These are phyloP conservation scores for Eulemur mongoz DNA, from an alignment of 2,797 vertebrate genomes.

Conservation along the genomic window DNA sequence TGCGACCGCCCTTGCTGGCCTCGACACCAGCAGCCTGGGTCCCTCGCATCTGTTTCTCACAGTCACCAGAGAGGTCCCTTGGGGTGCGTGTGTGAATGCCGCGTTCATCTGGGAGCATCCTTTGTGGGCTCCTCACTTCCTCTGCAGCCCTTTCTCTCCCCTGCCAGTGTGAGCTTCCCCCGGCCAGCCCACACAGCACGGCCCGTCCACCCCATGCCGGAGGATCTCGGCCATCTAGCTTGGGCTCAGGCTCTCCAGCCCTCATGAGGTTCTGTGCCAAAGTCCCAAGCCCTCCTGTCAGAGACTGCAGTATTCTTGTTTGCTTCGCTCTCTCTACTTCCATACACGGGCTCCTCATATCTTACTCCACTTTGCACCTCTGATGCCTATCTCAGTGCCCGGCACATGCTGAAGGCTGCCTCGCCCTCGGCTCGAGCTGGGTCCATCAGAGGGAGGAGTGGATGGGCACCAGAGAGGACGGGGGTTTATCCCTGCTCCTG, in stretches of 20 bases:
- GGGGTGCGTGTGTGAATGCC: rapidly evolving
- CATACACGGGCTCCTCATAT: not conserved
- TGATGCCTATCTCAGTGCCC: not conserved
- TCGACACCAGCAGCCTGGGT: not conserved
- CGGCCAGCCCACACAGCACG: rapidly evolving
- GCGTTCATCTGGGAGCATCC: not conserved
- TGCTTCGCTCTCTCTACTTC: not conserved
- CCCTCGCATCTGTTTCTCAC: not conserved
- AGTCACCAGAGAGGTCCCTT: not conserved
- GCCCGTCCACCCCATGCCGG: too few species aligned
- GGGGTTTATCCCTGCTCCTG: not conserved
- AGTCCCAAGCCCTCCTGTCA: not conserved
- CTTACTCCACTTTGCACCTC: not conserved
- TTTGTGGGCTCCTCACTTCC: not conserved
- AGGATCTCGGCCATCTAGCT: not conserved
- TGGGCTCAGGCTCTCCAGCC: not conserved
- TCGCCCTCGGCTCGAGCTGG: not conserved
- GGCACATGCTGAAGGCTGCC: not conserved
- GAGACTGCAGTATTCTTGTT: not conserved
- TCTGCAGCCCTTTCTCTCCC: not conserved
- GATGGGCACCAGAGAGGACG: not conserved
- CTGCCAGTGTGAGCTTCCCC: not conserved
- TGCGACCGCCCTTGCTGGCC: not conserved
- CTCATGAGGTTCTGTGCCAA: not conserved
- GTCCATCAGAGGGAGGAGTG: not conserved